Percentiles rank a stretch among this genome's conserved stretches.
Conservation (phyloP, 2,888 invertebrate genomes). For the Lithophane semibrunnea region DNA sequence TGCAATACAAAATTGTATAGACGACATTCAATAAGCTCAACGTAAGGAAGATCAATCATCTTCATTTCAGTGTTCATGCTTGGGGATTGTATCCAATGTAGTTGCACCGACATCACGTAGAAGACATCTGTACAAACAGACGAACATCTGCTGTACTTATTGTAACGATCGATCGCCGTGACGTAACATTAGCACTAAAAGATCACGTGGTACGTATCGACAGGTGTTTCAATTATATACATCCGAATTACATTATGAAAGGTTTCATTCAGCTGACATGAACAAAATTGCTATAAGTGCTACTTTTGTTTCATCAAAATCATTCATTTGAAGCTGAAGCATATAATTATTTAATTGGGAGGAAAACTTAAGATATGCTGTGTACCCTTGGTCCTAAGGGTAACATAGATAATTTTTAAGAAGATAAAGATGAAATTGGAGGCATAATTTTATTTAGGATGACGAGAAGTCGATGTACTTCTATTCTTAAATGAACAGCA, state of each 20-base stretch:
- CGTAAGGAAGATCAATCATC: constrained; percentile 12
- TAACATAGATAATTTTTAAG: background rate
- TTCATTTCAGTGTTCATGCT: constrained; percentile 1
- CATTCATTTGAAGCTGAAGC: background rate
- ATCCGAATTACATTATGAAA: constrained; percentile 39
- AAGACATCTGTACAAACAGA: constrained; percentile 57
- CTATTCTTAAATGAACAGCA: constrained; percentile 32
- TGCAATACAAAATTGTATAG: constrained; percentile 5
- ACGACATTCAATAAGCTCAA: background rate
- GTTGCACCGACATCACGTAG: constrained; percentile 39
- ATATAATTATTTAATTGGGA: background rate
- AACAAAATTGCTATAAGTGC: background rate
- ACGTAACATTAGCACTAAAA: constrained; percentile 57
- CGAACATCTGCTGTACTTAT: constrained; percentile 51
- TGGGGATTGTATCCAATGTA: constrained; percentile 27
- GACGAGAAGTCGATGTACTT: constrained; percentile 26
- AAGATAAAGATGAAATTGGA: background rate
- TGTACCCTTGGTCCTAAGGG: no score
- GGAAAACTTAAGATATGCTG: background rate
- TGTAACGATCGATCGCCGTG: constrained; percentile 46
- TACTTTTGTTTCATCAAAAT: background rate
- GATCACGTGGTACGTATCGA: constrained; percentile 44
- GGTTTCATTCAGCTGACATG: constrained; percentile 26
- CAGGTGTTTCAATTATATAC: constrained; percentile 54
- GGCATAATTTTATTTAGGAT: background rate